Base-by-base conservation (phyloP, 2,113 vertebrate species). In the Phyllostomus discolor region DNA sequence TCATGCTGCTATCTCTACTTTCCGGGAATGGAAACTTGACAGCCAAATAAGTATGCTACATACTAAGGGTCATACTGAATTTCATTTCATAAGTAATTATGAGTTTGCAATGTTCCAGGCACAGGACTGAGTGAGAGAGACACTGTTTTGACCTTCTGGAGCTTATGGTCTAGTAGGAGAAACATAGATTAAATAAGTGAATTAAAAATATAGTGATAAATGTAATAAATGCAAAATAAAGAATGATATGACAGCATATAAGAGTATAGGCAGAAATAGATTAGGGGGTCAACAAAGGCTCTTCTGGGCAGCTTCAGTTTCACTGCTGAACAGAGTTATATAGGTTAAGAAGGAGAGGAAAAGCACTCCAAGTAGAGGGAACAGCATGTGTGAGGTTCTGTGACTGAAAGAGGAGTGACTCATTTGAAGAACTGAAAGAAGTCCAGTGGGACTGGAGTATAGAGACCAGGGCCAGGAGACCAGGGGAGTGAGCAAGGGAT, bases 11-110 rank as follows among this genome's bases (percentile, higher is more conserved):
- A 70, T 59, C 38, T 10, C 62, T 86, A 10, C 84, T 96, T 97
- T 97, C 76, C 38, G 92, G 88, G 62, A 96, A 76, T 57, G 38
- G 82, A 92, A 88, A 92, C 78, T 50, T 69, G 73, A 97, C 70
- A 86, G 59, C 16, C 54, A 57, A 17, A 11, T 88, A 90, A 96
- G 22, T 82, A 92, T 19, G 41, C 17, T 72, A 38, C 46, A 62
- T 70, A 62, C 50, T 70, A 38, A 95, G 46, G 46, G 35, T 83
- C 85, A 54, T 41, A 69, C 46, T 73, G 62, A 95, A 92, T 94
- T 94, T 96, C 46, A 73, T 92, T 89, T 94, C 31, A 2, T 67
- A 84, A 92, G 67, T 82, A 62, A 90, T 81, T 88, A 35, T 69
- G 64, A 94, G 33, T 7, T 33, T 95, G 14, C 38, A 83, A n/a